These are phyloP conservation scores for Ceratosolen fusciceps DNA, from an alignment of 1,140 invertebrate genomes.

Conservation along the genomic window DNA sequence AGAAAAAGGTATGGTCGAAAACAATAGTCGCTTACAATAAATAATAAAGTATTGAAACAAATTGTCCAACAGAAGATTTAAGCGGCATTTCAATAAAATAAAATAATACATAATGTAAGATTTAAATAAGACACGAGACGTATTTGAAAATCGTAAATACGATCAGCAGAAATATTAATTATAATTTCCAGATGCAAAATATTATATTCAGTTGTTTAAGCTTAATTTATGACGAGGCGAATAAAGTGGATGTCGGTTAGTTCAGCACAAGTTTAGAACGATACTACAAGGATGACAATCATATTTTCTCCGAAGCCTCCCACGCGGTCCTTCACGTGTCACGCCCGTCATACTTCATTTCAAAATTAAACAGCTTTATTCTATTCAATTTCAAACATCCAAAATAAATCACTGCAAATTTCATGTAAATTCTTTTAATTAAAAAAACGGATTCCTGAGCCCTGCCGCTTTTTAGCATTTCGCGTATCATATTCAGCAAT, in stretches of 20 bases:
- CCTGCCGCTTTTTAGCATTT: background rate
- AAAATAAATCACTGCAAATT: constrained; percentile 10
- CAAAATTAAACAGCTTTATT: constrained; percentile 39
- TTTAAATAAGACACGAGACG: background rate
- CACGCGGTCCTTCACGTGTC: constrained; percentile 33
- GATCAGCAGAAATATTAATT: background rate
- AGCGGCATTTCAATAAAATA: too few relatives aligned
- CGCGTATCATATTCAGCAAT: too few relatives aligned
- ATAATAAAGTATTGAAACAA: too few relatives aligned
- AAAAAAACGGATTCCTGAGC: background rate
- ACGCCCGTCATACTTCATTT: constrained; percentile 38
- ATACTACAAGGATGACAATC: constrained; percentile 35
- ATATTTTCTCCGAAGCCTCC: constrained; percentile 48
- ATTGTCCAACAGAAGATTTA: too few relatives aligned
- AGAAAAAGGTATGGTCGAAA: too few relatives aligned
- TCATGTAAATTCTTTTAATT: background rate
- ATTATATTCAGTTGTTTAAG: constrained; percentile 8
- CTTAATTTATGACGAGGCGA: constrained; percentile 14
- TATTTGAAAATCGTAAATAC: background rate
- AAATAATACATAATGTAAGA: too few relatives aligned
- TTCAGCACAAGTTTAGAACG: background rate
- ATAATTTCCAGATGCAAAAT: background rate
- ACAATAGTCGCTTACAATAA: too few relatives aligned
- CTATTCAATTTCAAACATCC: constrained; percentile 25
- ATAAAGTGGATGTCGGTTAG: constrained; percentile 16